phyloP scores from a whole-genome alignment of 2,113 vertebrate species.

The Psilopsiagon aurifrons region DNA sequence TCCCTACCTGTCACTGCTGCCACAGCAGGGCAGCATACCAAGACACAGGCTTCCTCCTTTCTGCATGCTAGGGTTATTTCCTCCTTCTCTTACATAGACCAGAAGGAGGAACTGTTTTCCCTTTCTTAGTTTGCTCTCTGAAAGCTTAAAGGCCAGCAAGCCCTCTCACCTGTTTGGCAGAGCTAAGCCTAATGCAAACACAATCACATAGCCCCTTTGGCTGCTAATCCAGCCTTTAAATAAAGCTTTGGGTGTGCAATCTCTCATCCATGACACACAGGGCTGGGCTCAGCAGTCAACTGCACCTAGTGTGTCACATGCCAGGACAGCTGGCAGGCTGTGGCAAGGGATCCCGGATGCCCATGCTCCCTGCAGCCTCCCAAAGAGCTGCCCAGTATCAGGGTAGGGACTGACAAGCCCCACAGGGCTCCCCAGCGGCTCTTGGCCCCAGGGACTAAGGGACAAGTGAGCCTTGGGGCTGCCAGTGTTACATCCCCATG shows the following conservation, averaged over 20 bases:
- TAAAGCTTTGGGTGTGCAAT: neutral
- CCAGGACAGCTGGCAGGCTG: neutral
- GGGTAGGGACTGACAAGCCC: neutral
- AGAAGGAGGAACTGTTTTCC: neutral
- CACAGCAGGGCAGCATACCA: accelerated
- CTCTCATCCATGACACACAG: accelerated
- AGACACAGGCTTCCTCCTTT: neutral
- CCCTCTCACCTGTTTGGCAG: neutral
- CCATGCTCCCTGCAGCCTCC: neutral
- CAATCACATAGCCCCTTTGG: neutral
- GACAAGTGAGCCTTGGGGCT: neutral
- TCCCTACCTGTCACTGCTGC: neutral
- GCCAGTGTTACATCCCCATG: accelerated
- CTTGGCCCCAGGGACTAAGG: neutral
- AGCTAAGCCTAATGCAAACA: neutral
- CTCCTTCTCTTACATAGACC: neutral
- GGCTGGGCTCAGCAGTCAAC: neutral
- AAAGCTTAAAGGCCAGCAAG: neutral
- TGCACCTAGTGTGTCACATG: neutral
- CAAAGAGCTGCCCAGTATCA: neutral
- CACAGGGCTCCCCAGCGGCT: neutral
- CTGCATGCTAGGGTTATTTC: neutral
- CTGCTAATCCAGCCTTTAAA: neutral
- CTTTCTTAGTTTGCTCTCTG: neutral
- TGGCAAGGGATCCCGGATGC: neutral